Evolutionary conservation across 2,113 vertebrate genomes (phyloP), one percentile per base, ranked within the genome.

Genomic region (Cacatua alba): DNA sequence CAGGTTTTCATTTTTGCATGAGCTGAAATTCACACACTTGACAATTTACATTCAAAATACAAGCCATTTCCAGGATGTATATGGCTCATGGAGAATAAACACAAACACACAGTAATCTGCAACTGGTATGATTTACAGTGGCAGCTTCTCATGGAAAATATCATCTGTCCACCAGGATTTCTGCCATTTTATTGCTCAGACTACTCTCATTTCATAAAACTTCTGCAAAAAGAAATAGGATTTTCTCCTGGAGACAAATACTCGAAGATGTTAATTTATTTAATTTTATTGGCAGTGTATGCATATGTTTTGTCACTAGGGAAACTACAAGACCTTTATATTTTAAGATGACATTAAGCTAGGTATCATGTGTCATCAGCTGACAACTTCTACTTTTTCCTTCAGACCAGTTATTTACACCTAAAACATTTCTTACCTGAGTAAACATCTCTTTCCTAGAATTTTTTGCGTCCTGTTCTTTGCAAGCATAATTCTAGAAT

Each of bases 161-260:
- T 88, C 60, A 84, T 86, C 88, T 92, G 82, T 74, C 85, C 55
- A 60, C 76, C n/a, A 68, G 84, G 88, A 90, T 35, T 92, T 94
- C 24, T 88, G 87, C 63, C 90, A 84, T 93, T 90, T 83, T 81
- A 81, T 90, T 96, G 76, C 65, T 93, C 79, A 93, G 43, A 82
- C 23, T 68, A 44, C 21, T 90, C 33, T 80, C 14, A 23, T 88
- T 64, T 78, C 39, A 51, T 74, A 72, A 60, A 93, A 88, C 43
- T 95, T 80, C 64, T 80, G 18, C 14, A 88, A 67, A 93, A 93
- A 60, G 25, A 88, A 94, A 71, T 52, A 67, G 67, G 39, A 28
- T 86, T 88, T 96, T 83, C 82, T 93, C 85, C 37, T 24, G 24
- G 51, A 51, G 33, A 71, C 17, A 95, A 64, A 93, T 78, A 93